Evolutionary conservation across 2,888 invertebrate genomes (phyloP).

Genomic region (Rhagophthalmus giganteus): DNA sequence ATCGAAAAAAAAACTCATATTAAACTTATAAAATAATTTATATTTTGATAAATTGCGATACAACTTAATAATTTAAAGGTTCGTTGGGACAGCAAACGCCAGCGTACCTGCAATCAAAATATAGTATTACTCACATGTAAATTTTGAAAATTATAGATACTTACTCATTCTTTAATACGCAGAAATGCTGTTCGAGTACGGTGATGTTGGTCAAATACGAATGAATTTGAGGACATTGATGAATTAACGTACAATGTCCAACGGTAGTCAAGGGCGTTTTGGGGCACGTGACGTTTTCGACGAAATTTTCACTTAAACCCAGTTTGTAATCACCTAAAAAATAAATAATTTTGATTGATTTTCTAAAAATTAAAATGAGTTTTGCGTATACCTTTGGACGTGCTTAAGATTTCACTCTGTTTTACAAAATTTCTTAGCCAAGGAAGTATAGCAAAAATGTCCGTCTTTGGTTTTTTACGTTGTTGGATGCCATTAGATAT

Average conservation of each 20-base stretch:
- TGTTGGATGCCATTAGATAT: no score
- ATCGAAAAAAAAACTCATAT: no score
- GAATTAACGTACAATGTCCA: conserved; percentile 17
- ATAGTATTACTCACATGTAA: no score
- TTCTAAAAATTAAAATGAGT: no score
- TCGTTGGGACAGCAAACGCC: no score
- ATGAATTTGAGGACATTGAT: conserved; percentile 17
- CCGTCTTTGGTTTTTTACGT: no score
- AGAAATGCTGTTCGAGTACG: conserved; percentile 10
- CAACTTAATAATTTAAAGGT: no score
- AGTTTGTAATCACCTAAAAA: conserved; percentile 17
- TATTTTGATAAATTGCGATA: no score
- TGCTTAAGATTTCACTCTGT: conserved; percentile 2
- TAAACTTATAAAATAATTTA: no score
- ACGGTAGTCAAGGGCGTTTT: conserved; percentile 9
- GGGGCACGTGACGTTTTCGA: conserved; percentile 5
- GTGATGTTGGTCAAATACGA: not conserved
- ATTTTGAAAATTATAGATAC: no score
- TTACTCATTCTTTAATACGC: conserved; percentile 19
- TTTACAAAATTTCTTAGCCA: conserved; percentile 16
- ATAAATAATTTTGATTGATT: no score
- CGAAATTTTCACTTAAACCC: conserved; percentile 16
- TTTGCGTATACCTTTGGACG: conserved; percentile 4
- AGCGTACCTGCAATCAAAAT: no score
- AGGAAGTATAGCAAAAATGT: conserved; percentile 3